Evolutionary conservation across 30 jellyfish, hydroid and myxozoan species (phyloP), one percentile per base, ranked within the genome.

Genomic region (Hydractinia echinata): DNA sequence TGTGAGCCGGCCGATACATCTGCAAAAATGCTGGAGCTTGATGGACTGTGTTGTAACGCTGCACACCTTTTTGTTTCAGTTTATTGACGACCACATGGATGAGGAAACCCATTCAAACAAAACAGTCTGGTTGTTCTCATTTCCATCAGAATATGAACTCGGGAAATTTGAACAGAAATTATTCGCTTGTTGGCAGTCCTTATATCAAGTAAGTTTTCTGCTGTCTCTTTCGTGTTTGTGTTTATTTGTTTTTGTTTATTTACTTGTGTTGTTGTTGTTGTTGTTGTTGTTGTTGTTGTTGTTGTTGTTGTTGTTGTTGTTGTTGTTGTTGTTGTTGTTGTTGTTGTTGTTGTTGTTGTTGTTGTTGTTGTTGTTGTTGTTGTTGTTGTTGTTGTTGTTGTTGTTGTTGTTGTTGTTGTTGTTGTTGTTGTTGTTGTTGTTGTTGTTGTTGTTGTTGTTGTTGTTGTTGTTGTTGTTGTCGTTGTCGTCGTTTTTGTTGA

Each of bases 121-220:
- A 71, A 82, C 95, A 55, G 84, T 83, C n/a, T 84, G 89, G 92
- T 56, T 93, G 30, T 54, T 87, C 62, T 68, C 79, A 72, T 93
- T 93, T 76, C 86, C 83, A 5, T 87, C 96, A 4, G 99, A 93
- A 69, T 93, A 10, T 52, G 99, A 93, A 83, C 83, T 93, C 15
- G 99, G 99, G 74, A 93, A 93, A 73, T 93, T 93, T 73, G 99
- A 93, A 30, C 92, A 93, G 70, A 84, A 84, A 44, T 55, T 93
- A 6, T 88, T 74, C 55, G 94, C 94, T 5, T 79, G 85, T n/a
- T 93, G 99, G 99, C 95, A 93, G 67, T 49, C 84, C 4, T 82
- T 93, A 10, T 93, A 87, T 58, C 99, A 93, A 87, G 99, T 87
- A 71, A 30, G 85, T 64, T 30, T 30, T 30, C 44, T 30, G 2